These are phyloP conservation scores for Alectoris magna DNA, from an alignment of 2,797 vertebrate species.

Conservation along the genomic window DNA sequence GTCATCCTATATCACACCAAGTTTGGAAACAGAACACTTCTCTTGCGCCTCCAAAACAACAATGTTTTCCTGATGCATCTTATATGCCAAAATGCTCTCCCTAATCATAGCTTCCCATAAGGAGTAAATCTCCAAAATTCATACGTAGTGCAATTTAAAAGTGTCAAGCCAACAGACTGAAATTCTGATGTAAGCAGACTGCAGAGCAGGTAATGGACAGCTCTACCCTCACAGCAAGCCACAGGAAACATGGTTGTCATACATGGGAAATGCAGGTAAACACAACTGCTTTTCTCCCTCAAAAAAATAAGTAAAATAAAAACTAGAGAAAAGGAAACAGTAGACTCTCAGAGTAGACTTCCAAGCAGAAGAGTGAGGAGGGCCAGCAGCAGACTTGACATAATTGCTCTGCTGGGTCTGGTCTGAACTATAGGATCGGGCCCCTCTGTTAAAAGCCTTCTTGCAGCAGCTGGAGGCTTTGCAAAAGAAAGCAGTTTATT, in stretches of 20 bases:
- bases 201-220: background rate
- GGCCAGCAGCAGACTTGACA: background rate
- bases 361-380: background rate
- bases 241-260: background rate
- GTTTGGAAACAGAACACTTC: background rate
- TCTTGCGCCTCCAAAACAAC: background rate
- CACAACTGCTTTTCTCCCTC: rapidly evolving
- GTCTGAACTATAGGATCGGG: background rate
- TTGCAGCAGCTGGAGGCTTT: background rate
- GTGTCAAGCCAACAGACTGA: background rate
- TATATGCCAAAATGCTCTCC: background rate
- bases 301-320: background rate
- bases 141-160: background rate
- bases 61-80: background rate
- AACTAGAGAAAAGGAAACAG: background rate
- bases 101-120: background rate
- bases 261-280: background rate
- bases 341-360: background rate
- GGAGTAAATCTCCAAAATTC: background rate
- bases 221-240: background rate
- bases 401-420: background rate
- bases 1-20: background rate
- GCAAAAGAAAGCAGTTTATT: background rate
- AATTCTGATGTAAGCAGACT: background rate
- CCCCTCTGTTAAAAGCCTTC: background rate